Evolutionary conservation across 1,140 invertebrate species (phyloP).

Genomic region (Drosophila lacteicornis): DNA sequence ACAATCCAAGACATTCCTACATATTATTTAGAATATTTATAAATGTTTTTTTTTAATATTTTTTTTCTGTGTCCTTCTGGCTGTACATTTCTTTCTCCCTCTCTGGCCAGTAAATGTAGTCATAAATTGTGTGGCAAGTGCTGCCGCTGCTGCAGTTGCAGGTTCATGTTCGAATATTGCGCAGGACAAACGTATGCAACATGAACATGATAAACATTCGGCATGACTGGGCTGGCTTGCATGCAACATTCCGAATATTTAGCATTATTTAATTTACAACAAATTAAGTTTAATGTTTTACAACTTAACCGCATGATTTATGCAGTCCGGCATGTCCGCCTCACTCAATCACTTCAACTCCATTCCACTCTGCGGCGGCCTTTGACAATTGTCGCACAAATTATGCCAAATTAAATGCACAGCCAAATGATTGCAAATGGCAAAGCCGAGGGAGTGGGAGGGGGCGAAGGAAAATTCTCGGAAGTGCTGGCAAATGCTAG

Average conservation of each 20-base stretch:
- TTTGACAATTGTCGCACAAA: constrained; percentile 63
- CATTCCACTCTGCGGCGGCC: constrained; percentile 14
- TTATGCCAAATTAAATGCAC: constrained; percentile 75
- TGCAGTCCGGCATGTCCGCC: constrained; percentile 44
- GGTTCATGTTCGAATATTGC: constrained; percentile 60
- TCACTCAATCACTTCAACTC: constrained; percentile 35
- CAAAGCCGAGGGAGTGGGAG: not conserved
- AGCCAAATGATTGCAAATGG: constrained; percentile 22
- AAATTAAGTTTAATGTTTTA: constrained; percentile 79
- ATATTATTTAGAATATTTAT: not conserved
- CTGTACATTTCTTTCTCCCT: constrained; percentile 12
- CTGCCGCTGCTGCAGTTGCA: constrained; percentile 42
- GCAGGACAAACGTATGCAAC: constrained; percentile 59
- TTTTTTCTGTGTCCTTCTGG: constrained; percentile 4
- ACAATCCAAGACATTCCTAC: too few relatives aligned
- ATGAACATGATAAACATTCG: constrained; percentile 57
- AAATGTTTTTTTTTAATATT: not conserved
- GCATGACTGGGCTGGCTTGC: constrained; percentile 25
- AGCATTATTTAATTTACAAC: constrained; percentile 78
- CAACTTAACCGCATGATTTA: constrained; percentile 75
- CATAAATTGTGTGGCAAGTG: constrained; percentile 79
- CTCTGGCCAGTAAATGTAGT: constrained; percentile 61
- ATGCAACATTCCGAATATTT: constrained; percentile 61
- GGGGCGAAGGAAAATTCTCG: not conserved
- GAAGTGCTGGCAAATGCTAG: constrained; percentile 12